Base-by-base conservation (phyloP, 2,113 vertebrate species). In the Cynocephalus volans region DNA sequence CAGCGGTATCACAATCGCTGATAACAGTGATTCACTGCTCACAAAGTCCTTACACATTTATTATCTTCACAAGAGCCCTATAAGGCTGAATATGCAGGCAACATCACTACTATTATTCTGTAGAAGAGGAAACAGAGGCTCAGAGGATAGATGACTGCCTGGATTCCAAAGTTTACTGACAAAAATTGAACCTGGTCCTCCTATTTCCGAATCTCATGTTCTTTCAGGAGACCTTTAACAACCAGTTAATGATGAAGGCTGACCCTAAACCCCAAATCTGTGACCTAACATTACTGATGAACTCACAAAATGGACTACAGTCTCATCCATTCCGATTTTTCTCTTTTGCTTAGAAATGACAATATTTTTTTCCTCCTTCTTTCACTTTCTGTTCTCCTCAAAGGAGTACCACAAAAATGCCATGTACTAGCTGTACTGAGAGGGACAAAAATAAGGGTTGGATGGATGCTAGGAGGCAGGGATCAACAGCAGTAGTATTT, bases 351-450 rank as follows among this genome's bases (percentile, higher is more conserved):
- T 87, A 96, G 14, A 45, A 13, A 96, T 8, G 45, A 80, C 65
- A 92, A 31, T 73, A 64, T 65, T 67, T 87, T 73, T 81, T 81
- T 79, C 60, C 93, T 72, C 7, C 23, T 90, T 88, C 54, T 93
- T 92, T 96, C 13, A 80, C 50, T 93, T 90, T 89, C 76, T 93
- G 58, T 85, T 95, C 80, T 93, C 60, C 54, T 95, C 97, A 94
- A 85, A 88, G 50, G 31, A 86, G 54, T 11, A 84, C 14, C 64
- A 95, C 28, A 93, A 70, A 97, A 96, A 92, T 93, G 21, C 56
- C 88, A 92, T n/a, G 41, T 36, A 81, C 41, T 50, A 95, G 58
- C 58, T 95, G 6, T 54, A 95, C 21, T 50, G 28, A 95, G 21
- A 84, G 83, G 54, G 8, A 24, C 45, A 97, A 97, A 97, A 96